Evolutionary conservation across 1,140 invertebrate species (phyloP), one percentile per base, ranked within the genome.

Genomic region (Theocolax elegans): DNA sequence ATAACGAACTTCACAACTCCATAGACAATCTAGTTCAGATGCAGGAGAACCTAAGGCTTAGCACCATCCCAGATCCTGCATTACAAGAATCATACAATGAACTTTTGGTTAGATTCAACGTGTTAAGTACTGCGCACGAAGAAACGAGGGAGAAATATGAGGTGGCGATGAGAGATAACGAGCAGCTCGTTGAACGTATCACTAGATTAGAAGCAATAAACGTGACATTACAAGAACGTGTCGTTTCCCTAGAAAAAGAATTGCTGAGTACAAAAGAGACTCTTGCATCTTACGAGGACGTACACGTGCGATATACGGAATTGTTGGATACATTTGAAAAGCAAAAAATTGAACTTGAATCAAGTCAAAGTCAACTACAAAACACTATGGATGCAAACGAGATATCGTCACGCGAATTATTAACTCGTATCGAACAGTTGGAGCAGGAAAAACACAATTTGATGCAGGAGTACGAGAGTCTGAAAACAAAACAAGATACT

Each of bases 1-100:
- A 93, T 74, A 82, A 86, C 17, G 91, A 93, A 73, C 83, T 91
- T n/a, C 80, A 79, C 0, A 90, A 90, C 65, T 89, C 89, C 31
- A 90, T 90, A 72, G 87, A 87, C 6, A 81, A 82, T 70, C 80
- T 84, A 1, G 74, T 81, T 2, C 76, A 82, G n/a, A 83, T 84
- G 79, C 72, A 79, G 49, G 78, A 84, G 27, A 76, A 79, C 21
- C 19, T 81, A 0, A 67, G 79, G 7, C 68, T 75, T 0, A 82
- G 76, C 9, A 77, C 79, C 35, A 48, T 78, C 27, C 60, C 21
- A 40, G 74, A 75, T 25, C 59, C 53, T 21, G 23, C 66, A 0
- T 17, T 78, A 19, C 71, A 78, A n/a, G 75, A 78, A 35, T 70
- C 78, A 13, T 81, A 81, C 29, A 78, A 83, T 15, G 74, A 80